Percentiles rank a stretch among this genome's conserved stretches.
Conservation (phyloP, 2,113 vertebrate species). For the Bungarus multicinctus region DNA sequence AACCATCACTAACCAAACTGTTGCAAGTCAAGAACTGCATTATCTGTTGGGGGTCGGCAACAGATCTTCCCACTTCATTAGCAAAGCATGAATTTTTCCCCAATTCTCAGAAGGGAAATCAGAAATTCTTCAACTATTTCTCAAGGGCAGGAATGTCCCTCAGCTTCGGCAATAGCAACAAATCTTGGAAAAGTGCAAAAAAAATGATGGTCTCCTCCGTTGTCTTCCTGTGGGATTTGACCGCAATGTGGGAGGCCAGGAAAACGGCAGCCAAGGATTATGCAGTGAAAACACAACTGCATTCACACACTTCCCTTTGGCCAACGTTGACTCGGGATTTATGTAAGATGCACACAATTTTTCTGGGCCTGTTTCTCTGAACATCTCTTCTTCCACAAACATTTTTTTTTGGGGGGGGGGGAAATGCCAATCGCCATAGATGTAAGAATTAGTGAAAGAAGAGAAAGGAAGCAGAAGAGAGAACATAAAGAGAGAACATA, state of each 20-base stretch:
- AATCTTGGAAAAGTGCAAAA: not conserved
- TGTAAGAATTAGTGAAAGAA: not conserved
- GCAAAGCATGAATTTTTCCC: not conserved
- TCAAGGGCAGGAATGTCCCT: not conserved
- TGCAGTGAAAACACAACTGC: not conserved
- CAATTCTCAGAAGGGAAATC: not conserved
- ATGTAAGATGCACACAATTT: not conserved
- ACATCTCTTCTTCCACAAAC: not conserved
- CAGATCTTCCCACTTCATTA: not conserved
- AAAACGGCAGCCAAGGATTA: not conserved
- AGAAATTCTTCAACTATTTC: not conserved
- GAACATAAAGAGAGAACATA: not conserved
- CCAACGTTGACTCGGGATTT: not conserved
- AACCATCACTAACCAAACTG: too few species aligned
- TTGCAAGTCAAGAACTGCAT: too few species aligned
- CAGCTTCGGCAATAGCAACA: not conserved
- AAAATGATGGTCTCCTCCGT: not conserved
- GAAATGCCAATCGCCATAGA: rapidly evolving
- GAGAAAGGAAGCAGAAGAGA: not conserved
- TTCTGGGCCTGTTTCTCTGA: not conserved
- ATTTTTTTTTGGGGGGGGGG: too few species aligned
- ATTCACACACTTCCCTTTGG: not conserved
- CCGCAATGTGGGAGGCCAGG: not conserved
- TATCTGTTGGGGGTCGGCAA: too few species aligned
- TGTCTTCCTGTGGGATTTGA: not conserved